Evolutionary conservation across 2,113 vertebrate species (phyloP).

Genomic region (Cairina moschata): DNA sequence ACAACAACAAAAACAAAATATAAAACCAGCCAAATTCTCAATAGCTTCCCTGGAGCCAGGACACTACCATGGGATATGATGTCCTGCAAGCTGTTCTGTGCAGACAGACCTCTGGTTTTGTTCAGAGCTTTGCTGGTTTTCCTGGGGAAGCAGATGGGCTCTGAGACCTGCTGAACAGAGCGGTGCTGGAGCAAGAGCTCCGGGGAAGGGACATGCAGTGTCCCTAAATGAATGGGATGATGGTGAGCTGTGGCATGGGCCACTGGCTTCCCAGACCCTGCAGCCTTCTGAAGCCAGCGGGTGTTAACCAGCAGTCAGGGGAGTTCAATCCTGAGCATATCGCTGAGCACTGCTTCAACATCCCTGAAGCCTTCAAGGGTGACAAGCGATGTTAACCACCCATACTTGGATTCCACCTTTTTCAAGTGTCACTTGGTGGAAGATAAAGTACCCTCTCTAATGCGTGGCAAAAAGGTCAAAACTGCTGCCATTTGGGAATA

Average conservation of each 20-base stretch:
- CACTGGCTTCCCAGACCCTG: not conserved
- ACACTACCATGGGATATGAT: not conserved
- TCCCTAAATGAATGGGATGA: not conserved
- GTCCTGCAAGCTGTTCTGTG: not conserved
- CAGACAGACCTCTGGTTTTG: not conserved
- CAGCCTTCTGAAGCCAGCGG: not conserved
- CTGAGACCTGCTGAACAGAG: not conserved
- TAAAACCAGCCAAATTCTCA: not conserved
- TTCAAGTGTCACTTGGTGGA: not conserved
- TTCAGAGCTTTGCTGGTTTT: not conserved
- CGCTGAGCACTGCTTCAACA: not conserved
- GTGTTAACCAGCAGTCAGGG: not conserved
- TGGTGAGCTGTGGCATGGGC: rapidly evolving
- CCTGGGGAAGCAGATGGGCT: not conserved
- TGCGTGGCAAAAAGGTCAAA: not conserved
- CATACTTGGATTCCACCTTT: not conserved
- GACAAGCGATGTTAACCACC: not conserved
- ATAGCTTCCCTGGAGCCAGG: not conserved
- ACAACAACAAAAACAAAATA: no score
- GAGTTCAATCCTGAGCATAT: not conserved
- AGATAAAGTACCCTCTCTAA: not conserved
- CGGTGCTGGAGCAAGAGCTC: not conserved
- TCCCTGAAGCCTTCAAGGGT: not conserved
- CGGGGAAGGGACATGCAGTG: not conserved
- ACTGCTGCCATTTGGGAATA: not conserved